Evolutionary conservation across 2,888 invertebrate species (phyloP).

Genomic region (Homarus gammarus): DNA sequence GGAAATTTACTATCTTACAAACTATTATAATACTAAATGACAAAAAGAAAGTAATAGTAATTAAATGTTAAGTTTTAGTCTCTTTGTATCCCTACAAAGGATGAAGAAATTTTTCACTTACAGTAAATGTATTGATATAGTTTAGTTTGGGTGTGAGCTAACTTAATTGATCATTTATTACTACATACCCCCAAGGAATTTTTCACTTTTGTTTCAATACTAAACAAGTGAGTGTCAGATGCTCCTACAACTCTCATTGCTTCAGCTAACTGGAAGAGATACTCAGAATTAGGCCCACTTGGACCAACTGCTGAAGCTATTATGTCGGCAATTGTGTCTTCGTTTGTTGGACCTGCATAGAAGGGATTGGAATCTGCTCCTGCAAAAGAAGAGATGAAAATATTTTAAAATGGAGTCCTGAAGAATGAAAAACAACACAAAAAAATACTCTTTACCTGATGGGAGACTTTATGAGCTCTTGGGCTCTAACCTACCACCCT

Average conservation of each 20-base stretch:
- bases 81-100: too few relatives aligned
- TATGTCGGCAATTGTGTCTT: conserved; percentile 89
- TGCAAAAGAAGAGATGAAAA: conserved; percentile 79
- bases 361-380: conserved; percentile 85
- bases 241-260: conserved; percentile 82
- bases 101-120: too few relatives aligned
- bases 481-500: too few relatives aligned
- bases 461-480: too few relatives aligned
- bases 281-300: conserved; percentile 94
- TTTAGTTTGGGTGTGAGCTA: background rate
- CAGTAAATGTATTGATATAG: background rate
- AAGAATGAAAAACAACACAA: background rate
- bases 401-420: background rate
- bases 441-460: background rate
- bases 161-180: background rate
- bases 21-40: too few relatives aligned
- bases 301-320: conserved; percentile 87
- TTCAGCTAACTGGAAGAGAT: conserved; percentile 90
- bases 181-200: conserved; percentile 8
- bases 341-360: conserved; percentile 87
- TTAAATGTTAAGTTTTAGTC: too few relatives aligned
- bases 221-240: conserved; percentile 54
- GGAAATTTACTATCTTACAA: too few relatives aligned
- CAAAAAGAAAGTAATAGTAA: too few relatives aligned
- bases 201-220: conserved; percentile 49